Evolutionary conservation across 2,113 vertebrate genomes (phyloP).

Genomic region (Plectropomus leopardus): DNA sequence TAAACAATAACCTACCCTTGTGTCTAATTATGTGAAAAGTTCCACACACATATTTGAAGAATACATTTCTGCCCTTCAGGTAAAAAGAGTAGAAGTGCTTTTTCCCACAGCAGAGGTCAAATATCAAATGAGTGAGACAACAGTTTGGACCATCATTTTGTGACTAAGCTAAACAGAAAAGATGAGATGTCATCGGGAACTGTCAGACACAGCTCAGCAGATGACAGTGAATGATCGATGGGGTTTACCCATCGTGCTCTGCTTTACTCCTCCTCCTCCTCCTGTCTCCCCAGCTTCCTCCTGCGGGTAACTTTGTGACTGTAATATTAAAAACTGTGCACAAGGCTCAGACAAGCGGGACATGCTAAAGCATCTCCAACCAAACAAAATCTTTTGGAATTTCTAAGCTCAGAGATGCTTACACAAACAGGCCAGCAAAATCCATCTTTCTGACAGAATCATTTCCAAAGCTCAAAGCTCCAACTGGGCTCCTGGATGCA

Average conservation of each 20-base stretch:
- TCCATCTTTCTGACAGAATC: conserved; percentile 75
- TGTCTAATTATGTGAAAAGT: no score
- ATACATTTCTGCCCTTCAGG: neutral
- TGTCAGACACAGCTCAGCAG: conserved; percentile 23
- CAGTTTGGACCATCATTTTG: no score
- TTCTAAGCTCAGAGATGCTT: conserved; percentile 38
- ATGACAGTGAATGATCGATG: conserved; percentile 45
- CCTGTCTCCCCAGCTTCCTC: neutral
- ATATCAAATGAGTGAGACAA: neutral
- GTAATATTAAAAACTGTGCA: conserved; percentile 17
- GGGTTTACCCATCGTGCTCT: neutral
- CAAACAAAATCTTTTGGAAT: conserved; percentile 42
- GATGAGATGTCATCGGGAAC: neutral
- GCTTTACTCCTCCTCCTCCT: neutral
- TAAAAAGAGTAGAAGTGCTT: neutral
- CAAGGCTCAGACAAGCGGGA: conserved; percentile 22
- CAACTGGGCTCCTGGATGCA: conserved; percentile 58
- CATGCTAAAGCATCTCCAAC: conserved; percentile 13
- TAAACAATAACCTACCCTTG: no score
- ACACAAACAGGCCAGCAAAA: conserved; percentile 48
- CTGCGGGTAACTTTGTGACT: neutral
- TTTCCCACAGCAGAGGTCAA: neutral
- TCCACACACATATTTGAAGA: neutral
- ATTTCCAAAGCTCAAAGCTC: conserved; percentile 54
- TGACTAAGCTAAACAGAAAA: neutral